Evolutionary conservation across 2,113 vertebrate genomes (phyloP).

Genomic region (Pelecanoides urinatrix): DNA sequence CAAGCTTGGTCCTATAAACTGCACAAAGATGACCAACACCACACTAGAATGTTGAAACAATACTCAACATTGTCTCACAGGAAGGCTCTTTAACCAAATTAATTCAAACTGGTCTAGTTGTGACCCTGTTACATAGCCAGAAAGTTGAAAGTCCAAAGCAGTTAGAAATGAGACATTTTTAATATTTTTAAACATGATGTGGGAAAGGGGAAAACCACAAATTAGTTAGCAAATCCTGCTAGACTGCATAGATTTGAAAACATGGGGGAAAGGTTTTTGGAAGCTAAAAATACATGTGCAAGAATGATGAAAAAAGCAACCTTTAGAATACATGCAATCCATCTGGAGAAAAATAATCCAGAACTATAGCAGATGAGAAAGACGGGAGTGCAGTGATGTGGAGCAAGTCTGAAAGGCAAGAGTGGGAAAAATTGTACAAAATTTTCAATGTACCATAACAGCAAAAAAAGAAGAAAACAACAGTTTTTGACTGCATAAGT

Average conservation of each 20-base stretch:
- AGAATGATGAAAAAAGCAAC: slow-evolving; percentile 52
- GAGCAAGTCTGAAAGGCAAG: slow-evolving; percentile 3
- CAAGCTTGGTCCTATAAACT: background rate
- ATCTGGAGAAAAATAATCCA: slow-evolving; percentile 56
- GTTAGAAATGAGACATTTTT: background rate
- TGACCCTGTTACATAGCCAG: background rate
- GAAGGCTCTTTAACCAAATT: background rate
- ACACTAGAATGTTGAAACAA: background rate
- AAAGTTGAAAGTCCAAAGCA: background rate
- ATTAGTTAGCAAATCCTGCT: slow-evolving; percentile 35
- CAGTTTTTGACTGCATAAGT: background rate
- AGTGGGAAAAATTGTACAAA: background rate
- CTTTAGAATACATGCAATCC: slow-evolving; percentile 45
- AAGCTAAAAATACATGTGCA: slow-evolving; percentile 54
- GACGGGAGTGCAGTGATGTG: slow-evolving; percentile 36
- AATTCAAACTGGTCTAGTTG: background rate
- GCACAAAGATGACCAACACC: background rate
- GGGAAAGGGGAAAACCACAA: background rate
- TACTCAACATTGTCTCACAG: background rate
- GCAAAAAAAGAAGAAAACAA: background rate
- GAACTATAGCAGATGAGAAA: slow-evolving; percentile 40
- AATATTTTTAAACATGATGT: background rate
- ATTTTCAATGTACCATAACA: background rate
- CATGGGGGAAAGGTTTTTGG: background rate
- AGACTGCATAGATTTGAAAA: slow-evolving; percentile 22